phyloP scores from a whole-genome alignment of 2,888 invertebrate genomes.

The Protodeltote pygarga region DNA sequence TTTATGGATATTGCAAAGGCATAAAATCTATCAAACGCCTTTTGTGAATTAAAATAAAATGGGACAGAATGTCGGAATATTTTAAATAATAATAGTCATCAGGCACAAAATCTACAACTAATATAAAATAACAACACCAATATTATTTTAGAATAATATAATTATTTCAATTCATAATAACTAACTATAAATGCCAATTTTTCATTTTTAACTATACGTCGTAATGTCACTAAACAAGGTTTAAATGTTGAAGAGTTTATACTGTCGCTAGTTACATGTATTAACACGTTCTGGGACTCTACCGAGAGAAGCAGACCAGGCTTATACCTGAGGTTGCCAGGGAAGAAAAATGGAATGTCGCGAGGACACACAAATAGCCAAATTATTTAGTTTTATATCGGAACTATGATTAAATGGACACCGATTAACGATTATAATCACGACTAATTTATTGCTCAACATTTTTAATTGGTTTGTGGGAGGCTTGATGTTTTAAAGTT shows the following conservation, averaged over 20 bases:
- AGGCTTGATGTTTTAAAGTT: slow-evolving; percentile 14
- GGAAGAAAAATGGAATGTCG: slow-evolving; percentile 7
- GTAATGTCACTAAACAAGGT: slow-evolving; percentile 77
- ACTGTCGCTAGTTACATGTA: slow-evolving; percentile 62
- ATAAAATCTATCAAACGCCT: no score
- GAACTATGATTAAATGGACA: slow-evolving; percentile 54
- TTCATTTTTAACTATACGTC: slow-evolving; percentile 77
- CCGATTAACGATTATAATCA: slow-evolving; percentile 49
- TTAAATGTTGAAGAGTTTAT: slow-evolving; percentile 62
- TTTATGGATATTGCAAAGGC: no score
- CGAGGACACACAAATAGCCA: slow-evolving; percentile 48
- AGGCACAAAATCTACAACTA: slow-evolving; percentile 16
- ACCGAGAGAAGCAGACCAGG: slow-evolving; percentile 16
- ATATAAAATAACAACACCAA: slow-evolving; percentile 77
- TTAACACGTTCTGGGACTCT: slow-evolving; percentile 33
- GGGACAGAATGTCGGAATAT: neutral
- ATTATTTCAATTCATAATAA: slow-evolving; percentile 87
- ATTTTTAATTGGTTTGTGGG: slow-evolving; percentile 11
- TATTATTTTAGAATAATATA: slow-evolving; percentile 87
- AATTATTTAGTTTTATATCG: slow-evolving; percentile 45
- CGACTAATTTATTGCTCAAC: slow-evolving; percentile 45
- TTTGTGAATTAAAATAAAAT: neutral
- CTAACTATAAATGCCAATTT: slow-evolving; percentile 86
- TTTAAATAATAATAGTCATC: neutral
- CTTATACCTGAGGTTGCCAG: slow-evolving; percentile 3